Base-by-base conservation (phyloP, 1,140 invertebrate genomes). In the Caenorhabditis latens region DNA sequence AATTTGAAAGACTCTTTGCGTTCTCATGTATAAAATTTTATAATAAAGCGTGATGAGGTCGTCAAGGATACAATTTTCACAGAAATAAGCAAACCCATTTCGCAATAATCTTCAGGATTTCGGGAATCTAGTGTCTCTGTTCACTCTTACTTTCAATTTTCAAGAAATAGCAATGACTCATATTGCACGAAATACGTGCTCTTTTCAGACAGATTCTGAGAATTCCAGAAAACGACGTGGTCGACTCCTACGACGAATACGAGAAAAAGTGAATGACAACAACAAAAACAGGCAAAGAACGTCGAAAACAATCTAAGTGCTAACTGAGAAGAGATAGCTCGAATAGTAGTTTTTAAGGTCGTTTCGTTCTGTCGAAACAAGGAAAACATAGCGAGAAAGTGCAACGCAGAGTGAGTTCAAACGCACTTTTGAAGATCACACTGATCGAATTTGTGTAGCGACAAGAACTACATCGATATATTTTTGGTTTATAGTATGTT, bases 271-370 rank as follows among this genome's bases (percentile, higher is more conserved):
- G 42, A 46, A 71, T 71, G 65, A 71, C 42, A 71, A 71, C 16
- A 71, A 71, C 65, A 71, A 63, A 63, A 63, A 63, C 61, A 63
- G 61, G 61, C 57, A n/a, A n/a, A 16, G 57, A 58, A 65, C 63
- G 63, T 19, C 32, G 65, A 71, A 71, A 71, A 71, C 40, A 19
- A 11, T 71, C 19, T 71, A 32, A 63, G 61, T 63, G 9, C 42
- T 71, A 46, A 71, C 7, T 5, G 24, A 71, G 24, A 24, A 71
- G 19, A 48, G 65, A n/a, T 43, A 46, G 65, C 19, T n/a, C 58
- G 9, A 21, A 32, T 32, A 11, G 19, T n/a, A n/a, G 9, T n/a
- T 71, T 71, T 71, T 46, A 46, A 46, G 65, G 61, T 65, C 61
- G 3, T 40, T 65, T 11, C 61, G 61, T 32, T 32, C 32, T 32